phyloP scores from a whole-genome alignment of 2,113 vertebrate species.

The Triplophysa dalaica region DNA sequence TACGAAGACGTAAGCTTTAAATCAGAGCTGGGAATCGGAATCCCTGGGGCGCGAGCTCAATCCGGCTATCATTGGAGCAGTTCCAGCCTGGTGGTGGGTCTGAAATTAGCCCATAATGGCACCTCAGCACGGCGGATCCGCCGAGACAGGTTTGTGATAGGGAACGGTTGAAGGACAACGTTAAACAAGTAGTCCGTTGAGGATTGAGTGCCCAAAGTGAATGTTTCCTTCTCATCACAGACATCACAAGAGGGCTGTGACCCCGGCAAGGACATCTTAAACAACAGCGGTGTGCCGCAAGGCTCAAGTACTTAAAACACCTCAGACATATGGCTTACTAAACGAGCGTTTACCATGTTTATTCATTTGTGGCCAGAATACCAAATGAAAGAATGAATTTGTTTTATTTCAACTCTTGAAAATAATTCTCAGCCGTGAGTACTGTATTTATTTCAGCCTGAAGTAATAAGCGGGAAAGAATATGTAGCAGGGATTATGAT shows the following conservation, averaged over 20 bases:
- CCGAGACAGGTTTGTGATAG: slow-evolving; percentile 47
- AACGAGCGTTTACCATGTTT: slow-evolving; percentile 48
- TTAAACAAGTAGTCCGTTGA: slow-evolving; percentile 48
- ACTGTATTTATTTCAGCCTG: not conserved
- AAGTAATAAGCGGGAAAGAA: not conserved
- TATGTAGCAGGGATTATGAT: not conserved
- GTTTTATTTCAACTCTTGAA: slow-evolving; percentile 31
- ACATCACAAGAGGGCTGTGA: slow-evolving; percentile 47
- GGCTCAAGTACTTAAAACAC: slow-evolving; percentile 49
- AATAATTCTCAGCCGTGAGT: not conserved
- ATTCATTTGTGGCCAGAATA: slow-evolving; percentile 49
- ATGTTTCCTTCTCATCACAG: slow-evolving; percentile 52
- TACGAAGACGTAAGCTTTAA: slow-evolving; percentile 46
- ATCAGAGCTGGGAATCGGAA: slow-evolving; percentile 45
- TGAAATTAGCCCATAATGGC: slow-evolving; percentile 50
- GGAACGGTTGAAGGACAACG: slow-evolving; percentile 55
- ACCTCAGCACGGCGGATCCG: slow-evolving; percentile 42
- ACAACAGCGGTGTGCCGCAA: slow-evolving; percentile 40
- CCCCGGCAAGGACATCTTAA: slow-evolving; percentile 55
- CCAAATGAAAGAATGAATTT: slow-evolving; percentile 44
- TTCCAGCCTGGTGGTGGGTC: slow-evolving; percentile 43
- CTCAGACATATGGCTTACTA: slow-evolving; percentile 55
- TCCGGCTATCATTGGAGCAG: slow-evolving; percentile 48
- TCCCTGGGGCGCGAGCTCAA: slow-evolving; percentile 46
- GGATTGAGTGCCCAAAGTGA: slow-evolving; percentile 43